These are phyloP conservation scores for Nomada goodeniana DNA, from an alignment of 2,888 invertebrate species.

Conservation along the genomic window DNA sequence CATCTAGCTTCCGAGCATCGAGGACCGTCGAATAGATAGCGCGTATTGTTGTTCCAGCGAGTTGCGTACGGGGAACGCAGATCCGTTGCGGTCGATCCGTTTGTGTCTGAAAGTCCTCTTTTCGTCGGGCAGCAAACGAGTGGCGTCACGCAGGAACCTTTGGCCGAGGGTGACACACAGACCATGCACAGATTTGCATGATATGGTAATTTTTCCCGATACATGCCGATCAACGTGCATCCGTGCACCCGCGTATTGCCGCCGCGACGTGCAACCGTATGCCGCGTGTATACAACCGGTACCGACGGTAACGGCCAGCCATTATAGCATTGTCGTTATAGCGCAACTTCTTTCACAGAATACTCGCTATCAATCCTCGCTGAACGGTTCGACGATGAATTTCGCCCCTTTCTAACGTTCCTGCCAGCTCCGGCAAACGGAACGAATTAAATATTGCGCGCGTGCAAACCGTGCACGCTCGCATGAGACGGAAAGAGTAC, in stretches of 20 bases:
- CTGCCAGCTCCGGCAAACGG: no score
- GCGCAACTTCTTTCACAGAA: slow-evolving; percentile 11
- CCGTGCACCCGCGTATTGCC: slow-evolving; percentile 1
- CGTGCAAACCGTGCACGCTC: slow-evolving; percentile 14
- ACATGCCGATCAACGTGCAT: slow-evolving; percentile 28
- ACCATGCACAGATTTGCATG: slow-evolving; percentile 69
- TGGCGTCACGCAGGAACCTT: slow-evolving; percentile 33
- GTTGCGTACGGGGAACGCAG: slow-evolving; percentile 42
- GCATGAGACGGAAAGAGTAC: background rate
- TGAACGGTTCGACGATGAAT: no score
- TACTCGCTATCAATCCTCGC: no score
- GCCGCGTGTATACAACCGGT: background rate
- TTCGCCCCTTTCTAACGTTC: no score
- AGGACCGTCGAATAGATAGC: slow-evolving; percentile 28
- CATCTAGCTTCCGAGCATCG: slow-evolving; percentile 47
- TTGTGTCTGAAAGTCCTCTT: slow-evolving; percentile 32
- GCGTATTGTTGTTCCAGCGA: slow-evolving; percentile 34
- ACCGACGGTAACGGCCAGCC: slow-evolving; percentile 33
- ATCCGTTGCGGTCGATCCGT: slow-evolving; percentile 41
- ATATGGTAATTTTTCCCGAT: slow-evolving; percentile 76
- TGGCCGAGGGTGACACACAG: slow-evolving; percentile 52
- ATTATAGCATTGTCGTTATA: slow-evolving; percentile 52
- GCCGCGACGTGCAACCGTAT: slow-evolving; percentile 1
- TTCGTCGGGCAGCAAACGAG: slow-evolving; percentile 23
- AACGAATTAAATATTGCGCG: background rate